Conservation (phyloP, 2,888 invertebrate genomes). For the Suillia variegata region DNA sequence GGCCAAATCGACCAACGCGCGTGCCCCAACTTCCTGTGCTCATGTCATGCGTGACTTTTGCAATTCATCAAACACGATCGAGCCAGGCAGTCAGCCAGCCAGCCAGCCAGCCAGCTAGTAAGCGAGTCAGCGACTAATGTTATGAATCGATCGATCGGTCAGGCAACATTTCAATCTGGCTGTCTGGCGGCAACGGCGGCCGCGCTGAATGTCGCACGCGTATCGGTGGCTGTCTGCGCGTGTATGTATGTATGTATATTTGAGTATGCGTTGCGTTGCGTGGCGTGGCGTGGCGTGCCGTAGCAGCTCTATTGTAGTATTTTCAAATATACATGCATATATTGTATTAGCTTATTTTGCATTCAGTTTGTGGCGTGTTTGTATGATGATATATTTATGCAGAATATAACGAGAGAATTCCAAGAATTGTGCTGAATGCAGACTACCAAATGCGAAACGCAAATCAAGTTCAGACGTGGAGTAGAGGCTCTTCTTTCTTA, state of each 20-base stretch:
- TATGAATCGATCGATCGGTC: not conserved
- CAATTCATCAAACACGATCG: constrained; percentile 23
- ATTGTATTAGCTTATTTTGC: too few relatives aligned
- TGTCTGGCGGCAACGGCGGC: not conserved
- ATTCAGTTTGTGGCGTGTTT: too few relatives aligned
- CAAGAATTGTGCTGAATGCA: too few relatives aligned
- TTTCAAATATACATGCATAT: too few relatives aligned
- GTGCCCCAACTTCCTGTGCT: constrained; percentile 44
- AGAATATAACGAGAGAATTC: too few relatives aligned
- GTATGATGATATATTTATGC: too few relatives aligned
- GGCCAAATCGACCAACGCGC: constrained; percentile 28
- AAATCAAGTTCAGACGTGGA: too few relatives aligned
- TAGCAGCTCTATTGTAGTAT: too few relatives aligned
- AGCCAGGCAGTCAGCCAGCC: not conserved
- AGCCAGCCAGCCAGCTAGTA: too few relatives aligned
- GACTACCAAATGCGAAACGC: too few relatives aligned
- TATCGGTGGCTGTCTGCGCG: not conserved
- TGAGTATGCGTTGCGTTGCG: constrained; percentile 34
- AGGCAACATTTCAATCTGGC: constrained; percentile 4
- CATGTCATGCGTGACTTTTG: constrained; percentile 43
- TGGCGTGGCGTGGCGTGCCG: too few relatives aligned
- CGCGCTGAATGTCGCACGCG: not conserved
- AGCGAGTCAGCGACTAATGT: constrained; percentile 30
- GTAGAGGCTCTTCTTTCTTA: too few relatives aligned
- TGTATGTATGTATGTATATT: constrained; percentile 14